Evolutionary conservation across 2,888 invertebrate species (phyloP), one percentile per base, ranked within the genome.

Genomic region (Geophilus truncorum): DNA sequence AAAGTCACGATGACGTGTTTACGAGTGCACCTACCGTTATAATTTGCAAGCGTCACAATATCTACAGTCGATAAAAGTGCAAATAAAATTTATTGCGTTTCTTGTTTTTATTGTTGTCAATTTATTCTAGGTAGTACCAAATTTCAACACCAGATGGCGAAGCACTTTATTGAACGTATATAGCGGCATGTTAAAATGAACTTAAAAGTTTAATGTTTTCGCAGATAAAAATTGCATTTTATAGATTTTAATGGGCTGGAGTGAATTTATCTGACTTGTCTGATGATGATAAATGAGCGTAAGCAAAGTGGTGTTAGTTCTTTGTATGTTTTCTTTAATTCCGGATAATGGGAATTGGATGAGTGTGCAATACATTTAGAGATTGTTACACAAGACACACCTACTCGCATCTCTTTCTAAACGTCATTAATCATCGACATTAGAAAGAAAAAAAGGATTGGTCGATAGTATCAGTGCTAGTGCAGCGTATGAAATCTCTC

Each of bases 341-440:
- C 57, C 57, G 21, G 57, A 62, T 62, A 62, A 62, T 62, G 57
- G 57, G 21, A 62, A 62, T 62, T 62, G 57, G 57, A 62, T 62
- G 57, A 62, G 57, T 62, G 57, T 62, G 57, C 57, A 62, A 62
- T 62, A 62, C 57, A 62, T 62, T 62, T 62, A 62, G 57, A 62
- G 57, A 62, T 62, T 62, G 57, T 62, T 62, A 62, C 57, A 62
- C 57, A 62, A 62, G 57, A 62, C 57, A 62, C 57, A 62, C 57
- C 57, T 62, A 62, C 57, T 62, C 57, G 57, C 57, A 62, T 62
- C 57, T 62, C 57, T 62, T 10, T 62, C 57, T 18, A 62, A 62
- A 62, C 57, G 57, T 62, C 57, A 23, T 62, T 62, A 62, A 62
- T 62, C 57, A 62, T 62, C 57, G 57, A 62, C 57, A 23, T 23